Conservation (phyloP, 1,140 invertebrate genomes). For the Tribolium castaneum region DNA sequence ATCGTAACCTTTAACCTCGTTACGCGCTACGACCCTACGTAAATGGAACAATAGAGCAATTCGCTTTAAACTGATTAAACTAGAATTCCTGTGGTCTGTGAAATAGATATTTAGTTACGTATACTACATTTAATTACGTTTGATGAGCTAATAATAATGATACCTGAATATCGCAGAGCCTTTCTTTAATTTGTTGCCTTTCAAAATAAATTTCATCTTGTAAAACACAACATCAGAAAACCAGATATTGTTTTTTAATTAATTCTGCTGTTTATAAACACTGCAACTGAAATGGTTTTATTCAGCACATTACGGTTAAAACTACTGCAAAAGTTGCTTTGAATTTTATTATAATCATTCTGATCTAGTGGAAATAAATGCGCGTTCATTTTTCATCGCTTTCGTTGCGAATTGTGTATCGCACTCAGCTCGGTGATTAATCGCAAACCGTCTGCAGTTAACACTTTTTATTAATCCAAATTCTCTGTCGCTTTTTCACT, state of each 20-base stretch:
- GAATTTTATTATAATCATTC: no score
- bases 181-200: no score
- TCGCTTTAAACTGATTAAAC: not conserved
- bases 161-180: no score
- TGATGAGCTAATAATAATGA: not conserved
- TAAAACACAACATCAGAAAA: no score
- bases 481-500: not conserved
- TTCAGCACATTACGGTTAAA: no score
- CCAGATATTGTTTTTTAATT: no score
- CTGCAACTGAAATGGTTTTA: no score
- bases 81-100: not conserved
- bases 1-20: not conserved
- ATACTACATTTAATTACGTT: not conserved
- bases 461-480: not conserved
- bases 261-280: no score
- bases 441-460: not conserved
- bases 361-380: not conserved
- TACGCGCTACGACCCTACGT: not conserved
- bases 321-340: no score
- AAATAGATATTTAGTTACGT: not conserved
- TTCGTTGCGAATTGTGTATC: not conserved
- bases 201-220: no score
- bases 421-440: not conserved
- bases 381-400: not conserved
- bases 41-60: not conserved